Base-by-base conservation (phyloP, 92 coral and sea anemone species). In the Pocillopora meandrina region DNA sequence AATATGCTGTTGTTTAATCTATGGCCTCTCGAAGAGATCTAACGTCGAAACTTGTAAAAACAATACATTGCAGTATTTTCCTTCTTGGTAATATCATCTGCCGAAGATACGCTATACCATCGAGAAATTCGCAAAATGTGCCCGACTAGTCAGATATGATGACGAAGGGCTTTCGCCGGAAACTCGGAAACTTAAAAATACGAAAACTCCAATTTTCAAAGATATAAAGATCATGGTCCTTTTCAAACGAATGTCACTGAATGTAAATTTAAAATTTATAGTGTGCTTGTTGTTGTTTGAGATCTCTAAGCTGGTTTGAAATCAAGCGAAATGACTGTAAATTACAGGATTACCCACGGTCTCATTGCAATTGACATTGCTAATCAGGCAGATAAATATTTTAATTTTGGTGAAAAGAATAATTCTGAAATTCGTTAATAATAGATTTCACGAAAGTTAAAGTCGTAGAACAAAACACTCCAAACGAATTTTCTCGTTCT, bases 351-450 rank as follows among this genome's bases (percentile, higher is more conserved):
- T 68, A 68, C 9, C 36, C 55, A 14, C n/a, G 33, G 49, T 31
- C 56, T 70, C 9, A 70, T 70, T 55, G 19, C 74, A 15, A 2
- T 14, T 69, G 73, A 35, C 56, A 15, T 69, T 1, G 31, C 36
- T 33, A 69, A 26, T 9, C 31, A 26, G 42, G 12, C 6, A 31
- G 2, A 33, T 42, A 75, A 5, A 1, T 56, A 18, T 16, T 23
- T 35, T 23, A 72, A 47, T 75, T 59, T 64, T 63, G 21, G 36
- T 47, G 13, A 15, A 16, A 63, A 62, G 19, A 47, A 36, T 42
- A 68, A 47, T 36, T 18, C 14, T 64, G 42, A 49, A 78, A 63
- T 13, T 78, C n/a, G 62, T 78, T 47, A 78, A 78, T 78, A 63
- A 78, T 63, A 56, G 61, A 78, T 36, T 18, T 47, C 10, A 59